Conservation (phyloP, 2,113 vertebrate species). For the Narcine bancroftii region DNA sequence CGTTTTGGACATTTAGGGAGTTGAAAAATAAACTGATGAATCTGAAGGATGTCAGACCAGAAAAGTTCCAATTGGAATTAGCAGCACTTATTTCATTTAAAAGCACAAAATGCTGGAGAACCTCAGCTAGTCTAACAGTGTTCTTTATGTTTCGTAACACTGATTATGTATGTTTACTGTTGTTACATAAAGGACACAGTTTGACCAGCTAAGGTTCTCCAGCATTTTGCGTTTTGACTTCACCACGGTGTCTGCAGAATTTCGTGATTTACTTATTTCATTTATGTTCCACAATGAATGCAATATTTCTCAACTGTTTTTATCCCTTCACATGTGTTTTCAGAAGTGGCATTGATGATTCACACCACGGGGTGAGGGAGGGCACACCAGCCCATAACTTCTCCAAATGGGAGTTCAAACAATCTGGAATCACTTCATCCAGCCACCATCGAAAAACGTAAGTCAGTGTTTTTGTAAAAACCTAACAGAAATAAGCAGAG, state of each 20-base stretch:
- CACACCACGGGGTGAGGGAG: not conserved
- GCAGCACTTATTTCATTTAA: not conserved
- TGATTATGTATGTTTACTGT: too few relatives aligned
- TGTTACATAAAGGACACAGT: too few relatives aligned
- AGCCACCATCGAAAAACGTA: not conserved
- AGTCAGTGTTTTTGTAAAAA: not conserved
- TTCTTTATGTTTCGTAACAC: too few relatives aligned
- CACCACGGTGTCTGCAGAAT: too few relatives aligned
- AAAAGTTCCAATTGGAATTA: constrained; percentile 7
- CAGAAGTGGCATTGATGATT: not conserved
- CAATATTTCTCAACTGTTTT: not conserved
- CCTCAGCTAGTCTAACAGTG: too few relatives aligned
- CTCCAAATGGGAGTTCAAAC: not conserved
- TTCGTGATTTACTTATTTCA: too few relatives aligned
- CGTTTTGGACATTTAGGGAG: not conserved
- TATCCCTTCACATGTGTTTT: not conserved
- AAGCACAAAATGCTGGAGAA: too few relatives aligned
- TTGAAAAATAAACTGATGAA: not conserved
- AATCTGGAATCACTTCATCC: not conserved
- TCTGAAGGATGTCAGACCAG: not conserved
- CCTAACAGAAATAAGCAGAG: too few relatives aligned
- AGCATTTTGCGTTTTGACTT: too few relatives aligned
- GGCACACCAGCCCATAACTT: not conserved
- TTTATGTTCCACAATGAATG: too few relatives aligned
- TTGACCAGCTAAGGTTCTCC: too few relatives aligned